A percentile compares a stretch with the other conserved stretches of the same genome.
phyloP scores from a whole-genome alignment of 2,888 invertebrate genomes.

The Bursaphelenchus okinawaensis region DNA sequence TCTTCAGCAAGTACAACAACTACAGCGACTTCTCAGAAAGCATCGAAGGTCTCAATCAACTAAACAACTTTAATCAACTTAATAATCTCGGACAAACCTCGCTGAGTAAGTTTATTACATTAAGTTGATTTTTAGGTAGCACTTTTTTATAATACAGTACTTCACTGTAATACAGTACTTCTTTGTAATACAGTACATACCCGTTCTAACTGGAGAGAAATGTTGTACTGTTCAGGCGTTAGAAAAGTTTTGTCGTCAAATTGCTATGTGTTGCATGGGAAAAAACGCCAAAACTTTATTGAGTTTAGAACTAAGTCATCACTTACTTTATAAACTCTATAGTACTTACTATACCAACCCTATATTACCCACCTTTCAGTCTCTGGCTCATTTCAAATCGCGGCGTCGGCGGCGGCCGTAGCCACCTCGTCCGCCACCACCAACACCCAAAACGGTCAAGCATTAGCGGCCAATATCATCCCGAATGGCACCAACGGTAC shows the following conservation, averaged over 20 bases:
- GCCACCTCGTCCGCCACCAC: not conserved
- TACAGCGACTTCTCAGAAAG: constrained; percentile 23
- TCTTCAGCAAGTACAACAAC: constrained; percentile 19
- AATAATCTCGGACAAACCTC: constrained; percentile 8
- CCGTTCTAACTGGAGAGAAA: no score
- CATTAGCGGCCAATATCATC: not conserved
- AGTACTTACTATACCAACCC: no score
- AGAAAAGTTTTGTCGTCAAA: no score
- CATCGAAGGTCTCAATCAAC: constrained; percentile 24
- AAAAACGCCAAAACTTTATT: no score
- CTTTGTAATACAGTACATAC: no score
- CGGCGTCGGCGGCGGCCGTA: constrained; percentile 19
- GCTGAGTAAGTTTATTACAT: constrained; percentile 20
- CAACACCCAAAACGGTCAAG: not conserved
- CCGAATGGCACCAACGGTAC: not conserved
- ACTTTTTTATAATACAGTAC: no score
- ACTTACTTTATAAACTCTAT: no score
- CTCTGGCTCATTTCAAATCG: constrained; percentile 15
- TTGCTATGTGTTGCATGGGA: no score
- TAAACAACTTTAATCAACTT: constrained; percentile 20
- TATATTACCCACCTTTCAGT: not conserved
- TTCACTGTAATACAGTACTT: no score
- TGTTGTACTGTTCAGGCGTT: no score
- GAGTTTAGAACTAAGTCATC: no score
- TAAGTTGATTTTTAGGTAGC: no score